Evolutionary conservation across 2,797 vertebrate genomes (phyloP).

Genomic region (Megalops cyprinoides): DNA sequence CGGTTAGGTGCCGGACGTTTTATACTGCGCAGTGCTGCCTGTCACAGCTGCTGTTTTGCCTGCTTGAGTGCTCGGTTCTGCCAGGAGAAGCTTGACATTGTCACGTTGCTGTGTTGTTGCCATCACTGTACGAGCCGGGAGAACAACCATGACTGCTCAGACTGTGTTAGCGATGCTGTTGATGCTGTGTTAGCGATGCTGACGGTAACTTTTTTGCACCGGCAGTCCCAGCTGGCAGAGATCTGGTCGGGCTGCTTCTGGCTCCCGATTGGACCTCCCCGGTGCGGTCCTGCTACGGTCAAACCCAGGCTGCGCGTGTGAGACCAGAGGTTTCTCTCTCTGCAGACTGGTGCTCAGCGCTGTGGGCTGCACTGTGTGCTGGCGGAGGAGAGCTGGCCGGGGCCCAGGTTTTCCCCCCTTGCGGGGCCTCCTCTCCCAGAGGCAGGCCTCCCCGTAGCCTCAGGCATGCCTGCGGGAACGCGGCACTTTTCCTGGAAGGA

Average conservation of each 20-base stretch:
- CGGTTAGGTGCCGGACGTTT: not conserved
- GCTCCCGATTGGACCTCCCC: not conserved
- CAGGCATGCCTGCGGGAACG: slow-evolving; percentile 62
- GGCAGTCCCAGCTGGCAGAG: not conserved
- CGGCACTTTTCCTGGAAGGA: slow-evolving; percentile 71
- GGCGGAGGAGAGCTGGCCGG: slow-evolving; percentile 37
- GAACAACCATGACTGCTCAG: too few species aligned
- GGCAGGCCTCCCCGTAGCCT: slow-evolving; percentile 48
- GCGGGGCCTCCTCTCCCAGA: slow-evolving; percentile 1
- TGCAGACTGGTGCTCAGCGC: not conserved
- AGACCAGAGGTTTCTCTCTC: slow-evolving; percentile 7
- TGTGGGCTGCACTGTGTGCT: not conserved
- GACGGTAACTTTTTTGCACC: not conserved
- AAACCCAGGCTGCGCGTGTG: not conserved
- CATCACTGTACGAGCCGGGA: too few species aligned
- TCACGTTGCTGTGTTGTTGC: too few species aligned
- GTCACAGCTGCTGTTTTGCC: not conserved
- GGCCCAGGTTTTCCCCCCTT: slow-evolving; percentile 36
- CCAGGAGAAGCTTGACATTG: too few species aligned
- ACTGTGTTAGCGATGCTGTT: too few species aligned
- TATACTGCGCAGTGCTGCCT: not conserved
- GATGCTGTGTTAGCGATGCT: too few species aligned
- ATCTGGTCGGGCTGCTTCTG: not conserved
- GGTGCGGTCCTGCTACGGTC: not conserved
- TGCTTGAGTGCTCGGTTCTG: not conserved